These are phyloP conservation scores for Cathartes aura DNA, from an alignment of 2,113 vertebrate species.

Conservation along the genomic window DNA sequence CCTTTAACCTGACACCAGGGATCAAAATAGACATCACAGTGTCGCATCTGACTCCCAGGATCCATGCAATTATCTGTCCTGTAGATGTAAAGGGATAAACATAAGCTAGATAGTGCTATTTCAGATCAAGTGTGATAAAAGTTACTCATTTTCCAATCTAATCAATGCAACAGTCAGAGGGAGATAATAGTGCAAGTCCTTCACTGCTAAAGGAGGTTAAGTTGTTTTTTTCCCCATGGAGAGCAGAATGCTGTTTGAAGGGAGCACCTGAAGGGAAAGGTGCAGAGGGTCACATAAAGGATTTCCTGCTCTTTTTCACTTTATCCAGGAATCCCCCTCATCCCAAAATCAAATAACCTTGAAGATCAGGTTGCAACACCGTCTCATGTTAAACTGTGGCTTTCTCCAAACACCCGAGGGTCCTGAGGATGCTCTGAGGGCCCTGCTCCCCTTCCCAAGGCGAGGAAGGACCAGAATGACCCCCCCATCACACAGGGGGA, in stretches of 20 bases:
- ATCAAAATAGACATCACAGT: conserved; percentile 41
- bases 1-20: conserved; percentile 1
- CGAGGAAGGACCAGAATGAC: not conserved
- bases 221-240: not conserved
- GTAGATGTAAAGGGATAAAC: conserved; percentile 17
- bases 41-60: not conserved
- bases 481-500: not conserved
- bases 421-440: not conserved
- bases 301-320: not conserved
- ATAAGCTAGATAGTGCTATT: conserved; percentile 12
- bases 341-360: not conserved
- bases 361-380: not conserved
- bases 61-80: conserved; percentile 17
- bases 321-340: not conserved
- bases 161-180: conserved; percentile 32
- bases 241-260: not conserved
- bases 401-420: not conserved
- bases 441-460: not conserved
- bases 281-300: not conserved
- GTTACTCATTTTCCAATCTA: conserved; percentile 61
- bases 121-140: conserved; percentile 55
- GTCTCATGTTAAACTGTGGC: not conserved
- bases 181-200: conserved; percentile 19
- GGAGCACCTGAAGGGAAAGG: not conserved
- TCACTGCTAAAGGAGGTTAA: not conserved